Evolutionary conservation across 2,888 invertebrate genomes (phyloP).

Genomic region (Ischnus inquisitorius): DNA sequence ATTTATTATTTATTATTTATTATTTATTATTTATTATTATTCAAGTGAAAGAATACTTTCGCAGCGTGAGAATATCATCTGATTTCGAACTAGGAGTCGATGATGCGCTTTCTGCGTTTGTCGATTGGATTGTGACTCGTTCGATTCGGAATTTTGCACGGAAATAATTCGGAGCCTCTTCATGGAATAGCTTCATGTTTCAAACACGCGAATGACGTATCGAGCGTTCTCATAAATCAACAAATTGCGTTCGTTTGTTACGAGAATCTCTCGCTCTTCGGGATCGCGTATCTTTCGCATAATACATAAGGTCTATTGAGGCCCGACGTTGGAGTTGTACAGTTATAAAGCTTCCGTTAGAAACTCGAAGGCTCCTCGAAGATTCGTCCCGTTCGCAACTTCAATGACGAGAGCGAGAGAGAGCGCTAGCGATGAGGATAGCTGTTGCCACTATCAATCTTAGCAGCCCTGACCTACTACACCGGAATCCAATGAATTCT

Average conservation of each 20-base stretch:
- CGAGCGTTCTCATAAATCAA: background rate
- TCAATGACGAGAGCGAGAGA: slow-evolving; percentile 56
- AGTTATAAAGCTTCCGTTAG: slow-evolving; percentile 55
- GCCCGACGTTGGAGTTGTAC: slow-evolving; percentile 9
- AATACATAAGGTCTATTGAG: slow-evolving; percentile 17
- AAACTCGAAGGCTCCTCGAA: slow-evolving; percentile 43
- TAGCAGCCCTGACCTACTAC: slow-evolving; percentile 73
- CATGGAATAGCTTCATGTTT: background rate
- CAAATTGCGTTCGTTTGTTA: slow-evolving; percentile 1
- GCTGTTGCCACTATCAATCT: slow-evolving; percentile 64
- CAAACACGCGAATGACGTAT: background rate
- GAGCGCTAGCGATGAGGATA: slow-evolving; percentile 39
- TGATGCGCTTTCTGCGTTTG: no score
- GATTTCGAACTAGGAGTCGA: no score
- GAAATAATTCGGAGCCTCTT: background rate
- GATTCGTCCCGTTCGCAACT: slow-evolving; percentile 28
- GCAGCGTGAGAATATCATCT: no score
- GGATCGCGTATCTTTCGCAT: no score
- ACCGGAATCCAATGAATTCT: slow-evolving; percentile 70
- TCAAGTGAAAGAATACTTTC: no score
- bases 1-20: no score
- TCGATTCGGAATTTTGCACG: no score
- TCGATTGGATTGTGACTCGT: no score
- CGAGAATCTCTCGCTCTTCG: background rate
- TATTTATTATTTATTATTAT: no score